These are phyloP conservation scores for Mystacornis crossleyi DNA, from an alignment of 2,113 vertebrate species.

Conservation along the genomic window DNA sequence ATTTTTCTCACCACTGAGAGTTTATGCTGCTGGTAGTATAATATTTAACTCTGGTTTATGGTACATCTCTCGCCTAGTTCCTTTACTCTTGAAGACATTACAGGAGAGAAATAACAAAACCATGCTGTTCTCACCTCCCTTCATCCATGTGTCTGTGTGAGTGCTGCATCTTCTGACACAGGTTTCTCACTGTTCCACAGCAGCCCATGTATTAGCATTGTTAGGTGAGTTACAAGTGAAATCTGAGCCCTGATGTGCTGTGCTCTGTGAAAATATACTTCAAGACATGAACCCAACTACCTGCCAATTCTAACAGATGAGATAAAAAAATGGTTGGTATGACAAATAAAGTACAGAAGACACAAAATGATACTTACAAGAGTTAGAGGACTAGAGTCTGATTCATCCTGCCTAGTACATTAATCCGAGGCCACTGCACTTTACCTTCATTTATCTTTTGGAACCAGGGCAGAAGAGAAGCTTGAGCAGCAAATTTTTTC, in stretches of 20 bases:
- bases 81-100: background rate
- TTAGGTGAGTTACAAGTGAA: background rate
- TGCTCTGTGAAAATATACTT: background rate
- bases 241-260: background rate
- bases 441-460: background rate
- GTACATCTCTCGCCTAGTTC: background rate
- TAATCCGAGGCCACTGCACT: fast-evolving
- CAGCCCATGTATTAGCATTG: background rate
- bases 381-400: background rate
- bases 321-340: background rate
- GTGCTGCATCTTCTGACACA: fast-evolving
- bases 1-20: background rate
- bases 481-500: background rate
- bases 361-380: background rate
- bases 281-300: background rate
- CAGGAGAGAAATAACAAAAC: background rate
- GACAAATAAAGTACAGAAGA: background rate
- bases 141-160: background rate
- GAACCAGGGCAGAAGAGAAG: background rate
- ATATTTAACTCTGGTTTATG: background rate
- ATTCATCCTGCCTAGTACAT: background rate
- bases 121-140: background rate
- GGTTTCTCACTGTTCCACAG: background rate
- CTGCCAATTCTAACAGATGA: background rate
- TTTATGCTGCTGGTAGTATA: background rate